A percentile compares a stretch with the other conserved stretches of the same genome.
Conservation (phyloP, 2,888 invertebrate species). For the Aradus depressus region DNA sequence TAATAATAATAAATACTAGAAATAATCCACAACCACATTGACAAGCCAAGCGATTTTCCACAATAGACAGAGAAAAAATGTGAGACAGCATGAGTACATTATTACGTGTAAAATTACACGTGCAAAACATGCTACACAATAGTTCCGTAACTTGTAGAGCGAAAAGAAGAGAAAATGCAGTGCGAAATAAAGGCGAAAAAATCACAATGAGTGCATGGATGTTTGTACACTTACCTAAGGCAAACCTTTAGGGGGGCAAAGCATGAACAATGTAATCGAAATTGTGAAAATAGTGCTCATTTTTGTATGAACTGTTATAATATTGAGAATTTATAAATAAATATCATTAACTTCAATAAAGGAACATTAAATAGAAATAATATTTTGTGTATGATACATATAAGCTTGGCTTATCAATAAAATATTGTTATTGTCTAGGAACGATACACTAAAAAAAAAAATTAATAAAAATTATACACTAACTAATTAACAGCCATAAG, state of each 20-base stretch:
- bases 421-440: neutral
- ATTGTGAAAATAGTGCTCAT: neutral
- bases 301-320: no score
- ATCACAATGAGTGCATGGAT: no score
- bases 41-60: conserved; percentile 18
- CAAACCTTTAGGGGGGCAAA: conserved; percentile 18
- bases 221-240: conserved; percentile 25
- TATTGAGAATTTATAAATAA: conserved; percentile 8
- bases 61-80: conserved; percentile 4
- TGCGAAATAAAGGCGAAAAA: no score
- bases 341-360: neutral
- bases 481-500: no score
- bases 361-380: conserved; percentile 2
- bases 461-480: no score
- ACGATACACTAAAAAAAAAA: no score
- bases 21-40: conserved; percentile 9
- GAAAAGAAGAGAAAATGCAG: no score
- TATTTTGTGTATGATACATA: neutral
- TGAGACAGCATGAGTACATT: neutral
- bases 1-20: neutral
- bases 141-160: no score
- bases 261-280: conserved; percentile 11
- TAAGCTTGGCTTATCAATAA: conserved; percentile 22
- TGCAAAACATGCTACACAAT: no score
- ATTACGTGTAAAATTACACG: no score